Conservation (phyloP, 2,113 vertebrate genomes). For the Indicator indicator region DNA sequence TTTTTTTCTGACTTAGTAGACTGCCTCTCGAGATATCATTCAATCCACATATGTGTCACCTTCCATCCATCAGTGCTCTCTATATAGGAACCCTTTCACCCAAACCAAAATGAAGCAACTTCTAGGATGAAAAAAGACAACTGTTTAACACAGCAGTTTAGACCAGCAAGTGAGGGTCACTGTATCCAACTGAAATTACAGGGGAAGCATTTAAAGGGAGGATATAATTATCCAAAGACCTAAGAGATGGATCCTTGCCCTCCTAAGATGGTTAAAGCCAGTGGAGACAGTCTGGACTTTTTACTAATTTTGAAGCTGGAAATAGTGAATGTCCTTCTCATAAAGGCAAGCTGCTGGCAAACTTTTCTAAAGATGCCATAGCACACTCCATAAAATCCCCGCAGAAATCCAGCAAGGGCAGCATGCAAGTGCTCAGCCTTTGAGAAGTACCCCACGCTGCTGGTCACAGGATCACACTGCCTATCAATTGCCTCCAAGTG, state of each 20-base stretch:
- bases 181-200: slow-evolving; percentile 63
- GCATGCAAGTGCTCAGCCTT: background rate
- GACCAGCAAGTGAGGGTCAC: background rate
- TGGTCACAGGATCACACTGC: background rate
- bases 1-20: background rate
- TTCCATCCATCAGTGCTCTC: background rate
- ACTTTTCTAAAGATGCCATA: background rate
- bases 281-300: slow-evolving; percentile 46
- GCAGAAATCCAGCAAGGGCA: background rate
- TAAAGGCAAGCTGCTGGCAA: background rate
- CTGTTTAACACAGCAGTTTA: slow-evolving; percentile 9
- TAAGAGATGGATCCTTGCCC: slow-evolving; percentile 32
- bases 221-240: slow-evolving; percentile 51
- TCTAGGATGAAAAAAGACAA: background rate
- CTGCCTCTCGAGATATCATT: background rate
- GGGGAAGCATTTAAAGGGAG: slow-evolving; percentile 2
- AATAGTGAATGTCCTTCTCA: slow-evolving; percentile 8
- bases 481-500: background rate
- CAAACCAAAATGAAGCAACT: slow-evolving; percentile 11
- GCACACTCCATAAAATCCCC: background rate
- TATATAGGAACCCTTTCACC: background rate
- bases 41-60: background rate
- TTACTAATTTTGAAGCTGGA: slow-evolving; percentile 45
- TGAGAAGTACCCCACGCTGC: background rate
- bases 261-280: slow-evolving; percentile 40